Evolutionary conservation across 2,113 vertebrate genomes (phyloP).

Genomic region (Boulengerochromis microlepis): DNA sequence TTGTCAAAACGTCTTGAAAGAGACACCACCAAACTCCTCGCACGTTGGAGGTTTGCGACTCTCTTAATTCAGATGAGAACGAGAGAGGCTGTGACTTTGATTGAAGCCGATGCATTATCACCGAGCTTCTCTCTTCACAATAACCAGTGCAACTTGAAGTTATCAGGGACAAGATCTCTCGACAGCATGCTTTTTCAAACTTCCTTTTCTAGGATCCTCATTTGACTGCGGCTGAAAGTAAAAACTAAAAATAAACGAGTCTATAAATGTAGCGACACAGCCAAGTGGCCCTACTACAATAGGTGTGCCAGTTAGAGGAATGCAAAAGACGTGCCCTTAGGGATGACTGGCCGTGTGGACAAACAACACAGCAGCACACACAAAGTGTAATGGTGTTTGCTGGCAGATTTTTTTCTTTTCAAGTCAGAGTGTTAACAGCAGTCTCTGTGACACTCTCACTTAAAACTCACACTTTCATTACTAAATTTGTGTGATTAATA

Average conservation of each 20-base stretch:
- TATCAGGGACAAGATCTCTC: conserved; percentile 29
- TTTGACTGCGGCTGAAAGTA: conserved; percentile 65
- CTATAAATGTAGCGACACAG: conserved; percentile 24
- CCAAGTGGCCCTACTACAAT: background rate
- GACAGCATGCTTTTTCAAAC: conserved; percentile 45
- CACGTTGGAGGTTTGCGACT: accelerated
- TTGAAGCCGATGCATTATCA: background rate
- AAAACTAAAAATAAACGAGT: conserved; percentile 52
- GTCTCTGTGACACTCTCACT: background rate
- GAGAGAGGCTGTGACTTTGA: background rate
- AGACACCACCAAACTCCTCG: background rate
- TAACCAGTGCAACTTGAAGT: background rate
- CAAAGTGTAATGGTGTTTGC: background rate
- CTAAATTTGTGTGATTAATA: background rate
- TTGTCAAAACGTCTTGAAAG: background rate
- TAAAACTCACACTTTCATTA: too few relatives aligned
- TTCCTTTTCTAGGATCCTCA: conserved; percentile 68
- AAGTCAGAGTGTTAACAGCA: background rate
- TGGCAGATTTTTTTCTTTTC: background rate
- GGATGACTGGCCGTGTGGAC: background rate
- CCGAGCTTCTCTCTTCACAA: background rate
- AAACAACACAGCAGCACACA: background rate
- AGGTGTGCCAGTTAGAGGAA: conserved; percentile 23
- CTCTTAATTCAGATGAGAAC: background rate
- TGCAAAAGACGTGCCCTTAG: background rate